Base-by-base conservation (phyloP, 2,888 invertebrate species). In the Nomada ferruginata region DNA sequence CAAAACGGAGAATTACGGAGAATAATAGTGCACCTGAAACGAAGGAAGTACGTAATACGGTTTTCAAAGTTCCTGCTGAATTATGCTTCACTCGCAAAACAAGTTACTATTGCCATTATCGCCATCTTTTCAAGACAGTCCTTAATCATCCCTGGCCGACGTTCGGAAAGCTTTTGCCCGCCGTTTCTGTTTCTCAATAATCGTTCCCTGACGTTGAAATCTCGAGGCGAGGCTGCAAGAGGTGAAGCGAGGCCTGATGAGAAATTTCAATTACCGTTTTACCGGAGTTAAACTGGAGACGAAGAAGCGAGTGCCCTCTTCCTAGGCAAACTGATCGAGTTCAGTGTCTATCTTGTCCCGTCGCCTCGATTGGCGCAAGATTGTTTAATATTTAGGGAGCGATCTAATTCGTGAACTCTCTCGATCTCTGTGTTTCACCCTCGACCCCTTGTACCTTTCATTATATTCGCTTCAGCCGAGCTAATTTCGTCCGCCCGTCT, bases 171-270 rank as follows among this genome's bases (percentile, higher is more conserved):
- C 29, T 50, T 50, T 60, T 29, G 53, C 66, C 36, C 18, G 53
- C 52, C 68, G 68, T 60, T 70, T 60, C 60, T 70, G 29, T 71
- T 60, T 71, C 60, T 61, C 60, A 71, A 71, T 71, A 61, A 71
- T 70, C 60, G 60, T 60, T 63, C 71, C 44, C 13, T 59, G 9
- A 18, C 47, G n/a, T 20, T 60, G 59, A 69, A 61, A 71, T 52
- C 42, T 23, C 42, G 13, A 18, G 18, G 36, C 61, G 23, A 47
- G 15, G 57, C 23, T 42, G 68, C 7, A 13, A 59, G 59, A 26
- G 42, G 42, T n/a, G 36, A 42, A 26, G 29, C 57, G 44, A 70
- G n/a, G 20, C 29, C n/a, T 29, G 69, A 69, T 69, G 57, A 69
- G 47, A 47, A 47, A 47, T 61, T 71, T 71, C 71, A 61, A 71